phyloP scores from a whole-genome alignment of 1,140 invertebrate genomes.

The Trialeurodes vaporariorum region DNA sequence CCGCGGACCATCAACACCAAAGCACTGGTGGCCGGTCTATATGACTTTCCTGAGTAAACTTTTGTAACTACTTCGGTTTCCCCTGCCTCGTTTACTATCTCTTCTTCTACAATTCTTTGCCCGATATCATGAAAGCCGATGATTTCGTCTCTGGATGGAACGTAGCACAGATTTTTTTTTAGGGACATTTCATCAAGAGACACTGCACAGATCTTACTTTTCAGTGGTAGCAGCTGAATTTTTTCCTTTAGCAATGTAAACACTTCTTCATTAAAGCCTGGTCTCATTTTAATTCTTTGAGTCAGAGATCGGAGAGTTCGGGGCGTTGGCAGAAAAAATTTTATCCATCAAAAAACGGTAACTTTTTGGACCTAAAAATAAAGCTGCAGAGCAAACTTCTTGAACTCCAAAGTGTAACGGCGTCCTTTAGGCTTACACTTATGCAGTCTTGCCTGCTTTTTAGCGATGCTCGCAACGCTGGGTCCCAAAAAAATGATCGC shows the following conservation, averaged over 20 bases:
- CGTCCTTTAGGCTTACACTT: not conserved
- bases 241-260: not conserved
- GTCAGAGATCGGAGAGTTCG: not conserved
- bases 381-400: not conserved
- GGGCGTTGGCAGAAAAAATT: not conserved
- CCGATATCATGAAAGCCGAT: not conserved
- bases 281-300: not conserved
- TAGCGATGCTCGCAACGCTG: not conserved
- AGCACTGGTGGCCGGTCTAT: not conserved
- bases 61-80: too few species aligned
- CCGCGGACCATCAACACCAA: not conserved
- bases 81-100: too few species aligned
- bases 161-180: not conserved
- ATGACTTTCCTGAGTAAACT: not conserved
- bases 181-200: not conserved
- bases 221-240: not conserved
- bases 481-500: too few species aligned
- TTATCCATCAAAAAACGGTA: not conserved
- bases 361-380: not conserved
- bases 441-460: not conserved
- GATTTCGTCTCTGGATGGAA: not conserved
- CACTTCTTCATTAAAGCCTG: not conserved
- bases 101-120: too few species aligned
- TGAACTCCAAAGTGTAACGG: not conserved
- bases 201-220: not conserved